Conservation (phyloP, 2,797 vertebrate genomes). For the Trichosurus vulpecula region DNA sequence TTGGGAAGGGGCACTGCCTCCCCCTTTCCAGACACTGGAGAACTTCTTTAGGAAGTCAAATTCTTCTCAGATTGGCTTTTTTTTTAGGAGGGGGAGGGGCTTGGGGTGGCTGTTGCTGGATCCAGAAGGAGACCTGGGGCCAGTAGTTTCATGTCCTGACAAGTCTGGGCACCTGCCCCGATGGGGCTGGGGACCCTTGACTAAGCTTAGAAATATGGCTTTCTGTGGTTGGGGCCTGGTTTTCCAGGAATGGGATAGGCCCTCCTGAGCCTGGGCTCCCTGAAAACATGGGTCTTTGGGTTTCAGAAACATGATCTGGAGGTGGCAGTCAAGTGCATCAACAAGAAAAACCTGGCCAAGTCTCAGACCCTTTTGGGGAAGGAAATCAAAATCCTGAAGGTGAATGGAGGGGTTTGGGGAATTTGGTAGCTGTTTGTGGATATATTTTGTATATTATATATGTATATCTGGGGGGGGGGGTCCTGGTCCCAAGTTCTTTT, state of each 20-base stretch:
- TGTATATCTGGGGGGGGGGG: background rate
- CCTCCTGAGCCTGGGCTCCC: background rate
- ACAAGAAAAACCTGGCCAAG: slow-evolving; percentile 97
- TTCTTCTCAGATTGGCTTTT: background rate
- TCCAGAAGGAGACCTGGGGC: background rate
- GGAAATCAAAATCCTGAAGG: slow-evolving; percentile 98
- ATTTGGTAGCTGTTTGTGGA: background rate
- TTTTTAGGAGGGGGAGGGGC: background rate
- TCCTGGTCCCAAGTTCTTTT: background rate
- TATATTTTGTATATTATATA: background rate
- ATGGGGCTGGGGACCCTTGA: background rate
- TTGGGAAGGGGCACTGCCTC: background rate
- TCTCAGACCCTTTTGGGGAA: slow-evolving; percentile 96
- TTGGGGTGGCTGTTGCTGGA: background rate
- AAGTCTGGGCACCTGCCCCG: slow-evolving; percentile 39
- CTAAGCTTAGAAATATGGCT: background rate
- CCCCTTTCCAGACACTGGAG: background rate
- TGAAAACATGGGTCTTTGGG: background rate
- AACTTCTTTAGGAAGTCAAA: background rate
- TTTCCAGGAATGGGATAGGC: slow-evolving; percentile 8
- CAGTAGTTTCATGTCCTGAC: slow-evolving; percentile 69
- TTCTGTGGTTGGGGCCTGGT: background rate
- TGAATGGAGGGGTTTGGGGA: slow-evolving; percentile 74
- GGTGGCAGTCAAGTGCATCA: slow-evolving; percentile 98
- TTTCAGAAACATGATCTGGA: slow-evolving; percentile 94